Percentiles rank a stretch among this genome's conserved stretches.
Conservation (phyloP, 2,797 vertebrate genomes). For the Onychomys leucogaster region DNA sequence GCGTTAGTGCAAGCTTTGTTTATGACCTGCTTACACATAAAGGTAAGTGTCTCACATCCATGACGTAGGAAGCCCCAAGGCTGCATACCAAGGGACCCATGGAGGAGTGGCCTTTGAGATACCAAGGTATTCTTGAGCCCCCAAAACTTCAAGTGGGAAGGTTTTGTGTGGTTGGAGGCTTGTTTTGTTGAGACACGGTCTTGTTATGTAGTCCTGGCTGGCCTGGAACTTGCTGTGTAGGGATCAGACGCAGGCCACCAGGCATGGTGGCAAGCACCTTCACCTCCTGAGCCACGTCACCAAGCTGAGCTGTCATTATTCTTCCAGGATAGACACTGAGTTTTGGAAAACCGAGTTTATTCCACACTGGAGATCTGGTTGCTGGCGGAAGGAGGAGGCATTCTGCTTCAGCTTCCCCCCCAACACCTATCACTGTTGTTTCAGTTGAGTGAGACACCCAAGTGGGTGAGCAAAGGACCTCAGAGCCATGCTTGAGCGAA, state of each 20-base stretch:
- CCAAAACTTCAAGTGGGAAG: not conserved
- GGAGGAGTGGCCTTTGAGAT: slow-evolving; percentile 38
- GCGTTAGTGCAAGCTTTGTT: slow-evolving; percentile 87
- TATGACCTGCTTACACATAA: slow-evolving; percentile 87
- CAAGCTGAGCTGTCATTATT: not conserved
- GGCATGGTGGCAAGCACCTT: not conserved
- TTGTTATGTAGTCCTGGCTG: not conserved
- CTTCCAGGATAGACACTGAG: not conserved
- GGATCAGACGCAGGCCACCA: too few relatives aligned
- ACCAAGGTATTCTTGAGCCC: not conserved
- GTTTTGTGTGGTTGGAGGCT: not conserved
- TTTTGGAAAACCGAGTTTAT: not conserved
- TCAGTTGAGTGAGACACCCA: not conserved
- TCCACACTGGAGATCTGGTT: not conserved
- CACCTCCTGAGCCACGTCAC: not conserved
- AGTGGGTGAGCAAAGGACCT: not conserved
- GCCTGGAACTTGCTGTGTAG: not conserved
- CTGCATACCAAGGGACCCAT: slow-evolving; percentile 31
- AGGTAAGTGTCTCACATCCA: slow-evolving; percentile 84
- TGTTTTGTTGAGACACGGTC: not conserved
- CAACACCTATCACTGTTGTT: not conserved
- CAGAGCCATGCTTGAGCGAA: not conserved
- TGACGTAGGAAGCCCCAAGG: not conserved
- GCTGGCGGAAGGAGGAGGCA: not conserved
- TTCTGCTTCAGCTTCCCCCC: not conserved